Evolutionary conservation across 2,797 vertebrate species (phyloP), one percentile per base, ranked within the genome.

Genomic region (Lutjanus campechanus): DNA sequence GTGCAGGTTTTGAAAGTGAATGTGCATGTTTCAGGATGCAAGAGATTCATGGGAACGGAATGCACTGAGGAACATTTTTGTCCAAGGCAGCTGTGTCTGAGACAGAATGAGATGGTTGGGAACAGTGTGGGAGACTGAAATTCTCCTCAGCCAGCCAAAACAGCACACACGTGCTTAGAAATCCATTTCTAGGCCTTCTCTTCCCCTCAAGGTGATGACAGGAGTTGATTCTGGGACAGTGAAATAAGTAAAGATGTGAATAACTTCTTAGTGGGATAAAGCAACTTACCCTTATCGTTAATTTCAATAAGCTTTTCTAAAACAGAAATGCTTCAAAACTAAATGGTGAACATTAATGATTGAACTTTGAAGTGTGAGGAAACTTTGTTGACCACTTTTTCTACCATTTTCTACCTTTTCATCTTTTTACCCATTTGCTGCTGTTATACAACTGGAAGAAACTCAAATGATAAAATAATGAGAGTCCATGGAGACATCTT

Each of bases 21-120:
- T 29, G 25, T 46, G 62, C n/a, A 12, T 68, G 66, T 68, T 81
- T 76, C 50, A 79, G 75, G 61, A 75, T 76, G 69, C 20, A 25
- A 20, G 16, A 69, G 56, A 53, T 74, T 83, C 81, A 83, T 70
- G 56, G 54, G 85, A 88, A 87, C 11, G 79, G 86, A 90, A 91
- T 84, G 77, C 67, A 40, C 36, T 8, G 67, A 81, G 17, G 63
- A 77, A 69, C 44, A 58, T 61, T 84, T 81, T 15, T 65, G 66
- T 78, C 78, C 69, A 44, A 81, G 79, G 54, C 83, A 86, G 84
- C 81, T 86, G 83, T 54, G 51, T 77, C 70, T 60, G 60, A 66
- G 60, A 66, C 13, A 4, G 41, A 54, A 54, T 1, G 20, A 76
- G 44, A 77, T 20, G 54, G n/a, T 46, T 56, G 71, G 64, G 53